These are phyloP conservation scores for Pelobates cultripes DNA, from an alignment of 2,797 vertebrate species.

Conservation along the genomic window DNA sequence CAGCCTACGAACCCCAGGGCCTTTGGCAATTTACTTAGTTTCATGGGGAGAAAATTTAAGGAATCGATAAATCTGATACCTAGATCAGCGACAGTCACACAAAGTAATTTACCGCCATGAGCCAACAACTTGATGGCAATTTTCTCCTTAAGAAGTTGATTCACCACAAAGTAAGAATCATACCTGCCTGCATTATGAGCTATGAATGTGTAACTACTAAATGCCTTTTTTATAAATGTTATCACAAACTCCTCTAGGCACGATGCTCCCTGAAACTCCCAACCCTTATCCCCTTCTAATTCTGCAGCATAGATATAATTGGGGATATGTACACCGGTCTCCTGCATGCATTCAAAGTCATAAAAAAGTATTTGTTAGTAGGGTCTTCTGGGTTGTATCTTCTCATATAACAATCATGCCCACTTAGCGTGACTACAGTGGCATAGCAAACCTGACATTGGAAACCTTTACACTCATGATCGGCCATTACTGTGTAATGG, in stretches of 20 bases:
- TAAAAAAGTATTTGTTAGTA: neutral
- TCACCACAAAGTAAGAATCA: neutral
- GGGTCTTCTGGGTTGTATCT: neutral
- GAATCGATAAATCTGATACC: conserved; percentile 16
- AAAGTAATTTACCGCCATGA: neutral
- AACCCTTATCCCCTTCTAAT: neutral
- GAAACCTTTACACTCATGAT: neutral
- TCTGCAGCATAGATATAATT: neutral
- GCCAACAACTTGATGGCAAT: neutral
- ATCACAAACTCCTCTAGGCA: neutral
- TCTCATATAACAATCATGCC: neutral
- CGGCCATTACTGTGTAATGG: neutral
- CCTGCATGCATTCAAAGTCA: neutral
- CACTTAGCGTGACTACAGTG: neutral
- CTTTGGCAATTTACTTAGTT: conserved; percentile 1
- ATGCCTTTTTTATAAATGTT: neutral
- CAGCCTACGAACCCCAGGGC: neutral
- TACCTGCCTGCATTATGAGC: neutral
- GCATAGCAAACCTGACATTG: neutral
- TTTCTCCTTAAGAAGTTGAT: neutral
- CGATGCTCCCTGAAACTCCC: neutral
- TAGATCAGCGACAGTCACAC: neutral
- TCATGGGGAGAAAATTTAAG: conserved; percentile 13
- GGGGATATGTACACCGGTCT: too few relatives aligned
- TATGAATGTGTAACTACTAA: neutral